Base-by-base conservation (phyloP, 2,113 vertebrate genomes). In the Lipotes vexillifer region DNA sequence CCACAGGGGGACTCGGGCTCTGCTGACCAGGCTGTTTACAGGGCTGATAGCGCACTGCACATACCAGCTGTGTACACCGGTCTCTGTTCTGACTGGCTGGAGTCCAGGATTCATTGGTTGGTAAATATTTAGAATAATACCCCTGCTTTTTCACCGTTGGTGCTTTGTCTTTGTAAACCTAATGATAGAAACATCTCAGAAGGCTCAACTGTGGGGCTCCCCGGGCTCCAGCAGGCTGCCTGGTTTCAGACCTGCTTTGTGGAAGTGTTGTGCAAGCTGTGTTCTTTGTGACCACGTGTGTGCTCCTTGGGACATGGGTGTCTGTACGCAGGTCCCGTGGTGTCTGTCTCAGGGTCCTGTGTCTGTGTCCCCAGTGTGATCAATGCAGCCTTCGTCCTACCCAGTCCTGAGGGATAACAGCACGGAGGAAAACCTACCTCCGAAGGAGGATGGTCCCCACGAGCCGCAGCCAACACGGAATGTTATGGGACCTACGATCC, bases 321-420 rank as follows among this genome's bases (percentile, higher is more conserved):
- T 97, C 80, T 97, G 94, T 97, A 86, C 65, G 72, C 86, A 88
- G 89, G 87, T 93, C 23, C 88, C 3, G 4, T 92, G 92, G 55
- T 97, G 97, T 97, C 89, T 97, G 97, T 98, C 97, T 97, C 86
- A 75, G 97, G 98, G 95, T 97, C 96, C 82, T 95, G 69, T 97
- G 97, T 97, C 96, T 98, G 74, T 97, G 97, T 98, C 83, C 71
- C 94, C 93, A 83, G 66, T 96, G 83, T 92, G 11, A 93, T 72
- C 46, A 33, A 23, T n/a, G 33, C 78, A 41, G 52, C 59, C 49
- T 61, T 74, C 1, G 1, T 90, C 55, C 77, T 59, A 25, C 33
- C 12, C 68, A 33, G 38, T 80, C 55, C 90, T 10, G 15, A 78
- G 17, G 29, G 81, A 88, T 25, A 52, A 31, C 1, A 1, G 31